Conservation (phyloP, 2,888 invertebrate genomes). For the Callinectes sapidus region DNA sequence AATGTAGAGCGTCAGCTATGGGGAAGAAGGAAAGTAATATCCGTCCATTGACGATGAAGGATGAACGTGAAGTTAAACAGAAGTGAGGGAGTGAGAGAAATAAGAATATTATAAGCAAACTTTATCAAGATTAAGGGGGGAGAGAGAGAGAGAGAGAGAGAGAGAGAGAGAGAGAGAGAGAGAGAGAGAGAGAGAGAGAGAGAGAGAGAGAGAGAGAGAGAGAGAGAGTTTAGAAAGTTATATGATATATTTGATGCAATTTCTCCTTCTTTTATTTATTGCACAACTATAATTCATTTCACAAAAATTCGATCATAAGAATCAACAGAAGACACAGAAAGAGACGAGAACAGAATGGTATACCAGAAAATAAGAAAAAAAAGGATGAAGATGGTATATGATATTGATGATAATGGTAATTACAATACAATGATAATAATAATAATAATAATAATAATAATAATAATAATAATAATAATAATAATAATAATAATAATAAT, state of each 20-base stretch:
- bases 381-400: too few relatives aligned
- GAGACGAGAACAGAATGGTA: neutral
- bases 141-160: neutral
- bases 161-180: neutral
- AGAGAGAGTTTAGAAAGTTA: too few relatives aligned
- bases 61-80: neutral
- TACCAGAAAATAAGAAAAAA: neutral
- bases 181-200: neutral
- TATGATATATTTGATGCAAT: neutral
- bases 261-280: neutral
- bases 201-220: neutral
- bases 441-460: neutral
- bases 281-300: neutral
- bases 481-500: neutral
- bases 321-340: neutral
- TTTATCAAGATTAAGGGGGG: neutral
- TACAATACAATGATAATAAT: neutral
- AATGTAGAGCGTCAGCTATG: neutral
- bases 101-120: neutral
- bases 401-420: neutral
- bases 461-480: constrained; percentile 3
- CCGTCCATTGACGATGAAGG: constrained; percentile 26
- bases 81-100: neutral
- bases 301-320: neutral
- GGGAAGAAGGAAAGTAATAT: constrained; percentile 12